phyloP scores from a whole-genome alignment of 2,797 vertebrate genomes.

The Pempheris klunzingeri region DNA sequence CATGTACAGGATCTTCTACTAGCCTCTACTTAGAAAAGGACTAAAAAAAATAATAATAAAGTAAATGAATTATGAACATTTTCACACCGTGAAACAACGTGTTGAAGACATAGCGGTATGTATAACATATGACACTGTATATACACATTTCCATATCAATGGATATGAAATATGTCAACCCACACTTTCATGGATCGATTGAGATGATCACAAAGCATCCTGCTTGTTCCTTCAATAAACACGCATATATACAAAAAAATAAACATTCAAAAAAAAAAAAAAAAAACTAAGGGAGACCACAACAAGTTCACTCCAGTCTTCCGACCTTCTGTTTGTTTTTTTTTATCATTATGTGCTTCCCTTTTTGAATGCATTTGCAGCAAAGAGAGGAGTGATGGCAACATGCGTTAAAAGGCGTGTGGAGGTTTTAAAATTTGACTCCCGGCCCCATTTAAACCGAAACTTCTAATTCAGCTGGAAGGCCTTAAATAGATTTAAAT shows the following conservation, averaged over 20 bases:
- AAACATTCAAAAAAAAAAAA: background rate
- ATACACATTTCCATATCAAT: constrained; percentile 71
- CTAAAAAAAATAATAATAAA: background rate
- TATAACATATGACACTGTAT: constrained; percentile 79
- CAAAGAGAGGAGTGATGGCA: constrained; percentile 37
- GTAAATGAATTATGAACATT: constrained; percentile 38
- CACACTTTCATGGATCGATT: constrained; percentile 39
- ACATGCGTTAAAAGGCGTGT: constrained; percentile 53
- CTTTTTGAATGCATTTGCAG: constrained; percentile 64
- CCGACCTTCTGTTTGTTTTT: background rate
- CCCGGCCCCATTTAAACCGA: constrained; percentile 9
- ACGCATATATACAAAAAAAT: constrained; percentile 37
- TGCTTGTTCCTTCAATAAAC: constrained; percentile 40
- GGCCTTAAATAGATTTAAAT: constrained; percentile 69
- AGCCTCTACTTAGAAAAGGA: too few species aligned
- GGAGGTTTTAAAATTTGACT: constrained; percentile 30
- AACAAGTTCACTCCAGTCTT: constrained; percentile 8
- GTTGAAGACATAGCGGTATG: constrained; percentile 70
- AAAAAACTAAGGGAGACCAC: constrained; percentile 6
- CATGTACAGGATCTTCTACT: constrained; percentile 30
- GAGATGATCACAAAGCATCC: constrained; percentile 50
- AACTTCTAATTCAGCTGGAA: constrained; percentile 23
- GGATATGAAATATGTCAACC: constrained; percentile 72
- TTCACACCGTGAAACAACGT: constrained; percentile 58
- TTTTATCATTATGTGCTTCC: constrained; percentile 56